These are phyloP conservation scores for Xestia c-nigrum DNA, from an alignment of 2,888 invertebrate species.

Conservation along the genomic window DNA sequence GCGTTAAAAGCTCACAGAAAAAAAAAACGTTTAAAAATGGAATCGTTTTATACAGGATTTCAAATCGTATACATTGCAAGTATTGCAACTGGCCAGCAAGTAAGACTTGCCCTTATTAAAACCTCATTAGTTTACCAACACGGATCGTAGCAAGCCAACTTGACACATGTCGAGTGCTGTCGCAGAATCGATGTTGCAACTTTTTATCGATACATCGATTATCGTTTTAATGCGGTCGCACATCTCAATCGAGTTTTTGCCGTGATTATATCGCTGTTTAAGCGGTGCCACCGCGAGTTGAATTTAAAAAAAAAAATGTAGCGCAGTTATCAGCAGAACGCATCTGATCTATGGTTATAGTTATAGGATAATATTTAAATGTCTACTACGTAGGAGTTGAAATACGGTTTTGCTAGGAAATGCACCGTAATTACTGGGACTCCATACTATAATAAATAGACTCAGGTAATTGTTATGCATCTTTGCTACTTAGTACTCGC, in stretches of 20 bases:
- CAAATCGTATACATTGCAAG: constrained; percentile 14
- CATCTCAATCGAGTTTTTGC: constrained; percentile 74
- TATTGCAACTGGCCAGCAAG: constrained; percentile 25
- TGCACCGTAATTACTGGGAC: constrained; percentile 44
- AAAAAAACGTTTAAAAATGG: background rate
- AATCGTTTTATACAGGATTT: background rate
- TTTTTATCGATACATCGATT: constrained; percentile 70
- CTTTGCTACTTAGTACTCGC: constrained; percentile 19
- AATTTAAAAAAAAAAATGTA: constrained; percentile 48
- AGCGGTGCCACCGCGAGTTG: constrained; percentile 52
- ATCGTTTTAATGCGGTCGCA: constrained; percentile 68
- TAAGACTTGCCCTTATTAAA: constrained; percentile 51
- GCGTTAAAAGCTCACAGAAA: background rate
- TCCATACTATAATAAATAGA: constrained; percentile 37
- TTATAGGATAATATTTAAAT: constrained; percentile 52
- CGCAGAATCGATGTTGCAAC: constrained; percentile 65
- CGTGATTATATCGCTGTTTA: constrained; percentile 69
- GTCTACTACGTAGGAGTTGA: constrained; percentile 57
- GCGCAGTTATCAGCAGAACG: constrained; percentile 60
- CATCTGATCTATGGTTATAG: constrained; percentile 52
- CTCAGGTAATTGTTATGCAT: constrained; percentile 34
- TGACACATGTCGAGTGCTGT: constrained; percentile 53
- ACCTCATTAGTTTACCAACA: constrained; percentile 62
- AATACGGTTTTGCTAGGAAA: constrained; percentile 42
- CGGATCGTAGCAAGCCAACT: constrained; percentile 37